These are phyloP conservation scores for Phoenicopterus ruber DNA, from an alignment of 2,113 vertebrate species.

Conservation along the genomic window DNA sequence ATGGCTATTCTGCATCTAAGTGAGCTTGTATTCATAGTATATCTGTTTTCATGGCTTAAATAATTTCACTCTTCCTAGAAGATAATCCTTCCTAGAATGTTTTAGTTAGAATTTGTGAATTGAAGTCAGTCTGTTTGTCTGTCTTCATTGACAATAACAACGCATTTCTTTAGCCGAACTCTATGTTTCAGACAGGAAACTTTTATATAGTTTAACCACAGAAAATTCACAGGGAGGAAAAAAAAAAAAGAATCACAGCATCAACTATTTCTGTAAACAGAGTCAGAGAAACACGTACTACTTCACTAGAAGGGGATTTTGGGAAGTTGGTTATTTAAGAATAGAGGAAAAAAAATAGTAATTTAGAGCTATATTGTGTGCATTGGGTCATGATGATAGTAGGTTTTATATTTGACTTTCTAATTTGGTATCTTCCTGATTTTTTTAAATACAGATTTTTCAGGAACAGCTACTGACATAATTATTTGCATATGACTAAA, in stretches of 20 bases:
- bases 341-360: background rate
- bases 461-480: conserved; percentile 18
- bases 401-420: conserved; percentile 51
- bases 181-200: background rate
- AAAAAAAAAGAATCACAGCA: background rate
- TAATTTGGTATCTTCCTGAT: conserved; percentile 13
- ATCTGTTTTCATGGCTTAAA: background rate
- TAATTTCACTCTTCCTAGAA: background rate
- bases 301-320: background rate
- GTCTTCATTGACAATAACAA: background rate
- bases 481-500: conserved; percentile 30
- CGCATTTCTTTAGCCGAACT: background rate
- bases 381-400: conserved; percentile 23
- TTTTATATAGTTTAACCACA: background rate
- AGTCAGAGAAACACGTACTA: background rate
- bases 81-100: background rate
- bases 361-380: conserved; percentile 31
- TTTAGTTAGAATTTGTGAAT: background rate
- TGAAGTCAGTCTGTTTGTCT: background rate
- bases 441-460: conserved; percentile 39
- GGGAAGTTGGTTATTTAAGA: conserved; percentile 29
- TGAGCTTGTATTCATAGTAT: background rate
- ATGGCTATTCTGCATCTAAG: background rate
- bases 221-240: background rate
- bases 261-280: conserved; percentile 21